Evolutionary conservation across 2,797 vertebrate species (phyloP), one percentile per base, ranked within the genome.

Genomic region (Melopsittacus undulatus): DNA sequence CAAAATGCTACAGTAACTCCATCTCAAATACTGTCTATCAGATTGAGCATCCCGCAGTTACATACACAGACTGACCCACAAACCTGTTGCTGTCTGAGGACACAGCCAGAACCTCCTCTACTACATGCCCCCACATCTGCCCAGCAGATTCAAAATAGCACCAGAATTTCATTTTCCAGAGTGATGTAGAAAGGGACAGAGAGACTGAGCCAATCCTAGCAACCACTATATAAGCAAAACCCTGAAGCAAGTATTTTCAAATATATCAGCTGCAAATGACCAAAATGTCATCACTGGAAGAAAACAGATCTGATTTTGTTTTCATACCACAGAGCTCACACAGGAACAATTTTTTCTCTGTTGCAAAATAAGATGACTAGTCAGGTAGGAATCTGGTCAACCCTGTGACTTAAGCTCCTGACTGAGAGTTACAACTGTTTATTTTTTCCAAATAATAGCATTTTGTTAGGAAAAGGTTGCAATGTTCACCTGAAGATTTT

Each of bases 161-260:
- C 10, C 66, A 69, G 52, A 51, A 77, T 89, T 72, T 88, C 48
- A 27, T 59, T 30, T 69, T 90, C 59, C 59, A 88, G n/a, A 12
- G 29, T n/a, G 52, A 34, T 11, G 3, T 19, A 64, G 29, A 83
- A 72, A 68, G 64, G 30, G 77, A 62, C 5, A 51, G 23, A 49
- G 46, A 45, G 21, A 52, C 19, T 19, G 23, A 79, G 56, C 20
- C 78, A 36, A 54, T 86, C 80, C 90, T 76, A 48, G 42, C 1
- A 3, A 88, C 34, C 57, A 1, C 49, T 56, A 34, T 14, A 59
- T 26, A 73, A 95, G 32, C 66, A 95, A 92, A 95, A 56, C n/a
- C 4, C 43, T 52, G n/a, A 69, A 63, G 74, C 16, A 92, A 94
- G 54, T 83, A 79, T 92, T 96, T 92, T 86, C n/a, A 76, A 73